Conservation (phyloP, 2,888 invertebrate species). For the Sturmia bella region DNA sequence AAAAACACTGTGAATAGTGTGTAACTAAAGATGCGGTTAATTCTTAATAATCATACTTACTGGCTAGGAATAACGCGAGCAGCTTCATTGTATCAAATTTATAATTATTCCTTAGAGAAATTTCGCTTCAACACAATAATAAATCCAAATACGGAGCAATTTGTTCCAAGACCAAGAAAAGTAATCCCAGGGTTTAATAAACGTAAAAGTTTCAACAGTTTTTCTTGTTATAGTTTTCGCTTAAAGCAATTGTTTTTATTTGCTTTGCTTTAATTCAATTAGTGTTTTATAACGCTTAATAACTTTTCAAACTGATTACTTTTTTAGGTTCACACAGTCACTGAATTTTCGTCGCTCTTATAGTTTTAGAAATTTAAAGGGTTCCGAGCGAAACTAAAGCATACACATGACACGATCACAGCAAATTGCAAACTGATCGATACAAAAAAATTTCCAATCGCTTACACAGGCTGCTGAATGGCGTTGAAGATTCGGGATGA, state of each 20-base stretch:
- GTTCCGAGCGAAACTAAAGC: constrained; percentile 53
- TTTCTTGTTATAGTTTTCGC: too few relatives aligned
- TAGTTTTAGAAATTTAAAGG: constrained; percentile 24
- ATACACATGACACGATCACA: constrained; percentile 66
- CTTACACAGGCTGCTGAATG: constrained; percentile 45
- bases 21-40: too few relatives aligned
- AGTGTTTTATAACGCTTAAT: constrained; percentile 1
- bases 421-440: constrained; percentile 71
- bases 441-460: constrained; percentile 62
- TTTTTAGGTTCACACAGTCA: constrained; percentile 9
- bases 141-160: constrained; percentile 45
- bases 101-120: constrained; percentile 49
- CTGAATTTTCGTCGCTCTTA: constrained; percentile 14
- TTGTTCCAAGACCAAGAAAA: constrained; percentile 43
- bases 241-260: too few relatives aligned
- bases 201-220: too few relatives aligned
- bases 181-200: not conserved
- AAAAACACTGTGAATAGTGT: too few relatives aligned
- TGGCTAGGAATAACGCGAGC: constrained; percentile 76
- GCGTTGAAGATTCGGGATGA: constrained; percentile 10
- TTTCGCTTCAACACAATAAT: constrained; percentile 23
- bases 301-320: not conserved
- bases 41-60: constrained; percentile 71
- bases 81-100: constrained; percentile 75
- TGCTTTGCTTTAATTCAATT: not conserved